Conservation (phyloP, 1,140 invertebrate genomes). For the Hycleus cichorii region DNA sequence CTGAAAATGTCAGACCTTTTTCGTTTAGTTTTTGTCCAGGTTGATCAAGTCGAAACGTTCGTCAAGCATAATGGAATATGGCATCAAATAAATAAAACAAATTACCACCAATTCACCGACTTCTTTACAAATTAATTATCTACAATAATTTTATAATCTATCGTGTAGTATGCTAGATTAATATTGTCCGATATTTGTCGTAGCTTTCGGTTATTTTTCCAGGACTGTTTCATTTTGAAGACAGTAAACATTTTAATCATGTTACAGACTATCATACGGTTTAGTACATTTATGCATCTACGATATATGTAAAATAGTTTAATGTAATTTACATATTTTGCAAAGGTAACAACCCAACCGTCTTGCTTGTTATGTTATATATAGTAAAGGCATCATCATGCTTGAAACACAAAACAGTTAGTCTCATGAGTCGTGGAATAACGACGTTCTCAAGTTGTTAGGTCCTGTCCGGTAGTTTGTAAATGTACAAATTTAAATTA, state of each 20-base stretch:
- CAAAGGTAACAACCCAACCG: conserved; percentile 8
- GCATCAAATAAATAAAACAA: too few relatives aligned
- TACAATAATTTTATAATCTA: too few relatives aligned
- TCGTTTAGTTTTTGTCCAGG: too few relatives aligned
- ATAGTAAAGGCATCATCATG: conserved; percentile 7
- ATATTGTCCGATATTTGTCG: too few relatives aligned
- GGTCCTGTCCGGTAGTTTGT: conserved; percentile 11
- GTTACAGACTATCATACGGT: conserved; percentile 13
- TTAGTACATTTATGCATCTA: conserved; percentile 13
- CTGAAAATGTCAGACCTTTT: too few relatives aligned
- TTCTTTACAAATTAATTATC: too few relatives aligned
- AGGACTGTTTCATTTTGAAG: too few relatives aligned
- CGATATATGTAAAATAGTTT: conserved; percentile 15
- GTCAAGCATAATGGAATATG: too few relatives aligned
- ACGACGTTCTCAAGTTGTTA: conserved; percentile 12
- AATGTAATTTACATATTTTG: conserved; percentile 14
- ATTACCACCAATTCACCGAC: too few relatives aligned
- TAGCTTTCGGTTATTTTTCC: too few relatives aligned
- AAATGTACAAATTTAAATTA: conserved; percentile 11
- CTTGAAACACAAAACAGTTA: conserved; percentile 10
- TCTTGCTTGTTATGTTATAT: conserved; percentile 1
- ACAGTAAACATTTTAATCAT: conserved; percentile 11
- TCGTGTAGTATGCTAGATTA: too few relatives aligned
- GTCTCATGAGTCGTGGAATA: conserved; percentile 12
- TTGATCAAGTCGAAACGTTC: too few relatives aligned